Conservation (phyloP, 2,888 invertebrate genomes). For the Rutpela maculata region DNA sequence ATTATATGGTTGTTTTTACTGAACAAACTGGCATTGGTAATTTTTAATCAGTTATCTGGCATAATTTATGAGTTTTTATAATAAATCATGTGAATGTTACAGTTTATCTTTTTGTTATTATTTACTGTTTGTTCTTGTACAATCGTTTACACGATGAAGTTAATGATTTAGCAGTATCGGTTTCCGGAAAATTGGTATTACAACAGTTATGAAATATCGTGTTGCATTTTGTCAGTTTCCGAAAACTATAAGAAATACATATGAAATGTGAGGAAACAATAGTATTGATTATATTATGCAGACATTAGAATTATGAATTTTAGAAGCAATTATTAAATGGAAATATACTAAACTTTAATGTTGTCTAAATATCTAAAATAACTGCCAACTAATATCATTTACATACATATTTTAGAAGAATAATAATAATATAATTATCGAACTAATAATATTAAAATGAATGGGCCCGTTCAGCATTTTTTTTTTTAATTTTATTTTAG, state of each 20-base stretch:
- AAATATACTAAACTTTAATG: too few species aligned
- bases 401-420: too few species aligned
- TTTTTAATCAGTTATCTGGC: constrained; percentile 26
- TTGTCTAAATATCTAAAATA: too few species aligned
- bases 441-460: too few species aligned
- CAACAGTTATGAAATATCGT: background rate
- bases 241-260: background rate
- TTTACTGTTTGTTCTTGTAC: constrained; percentile 23
- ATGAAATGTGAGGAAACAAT: background rate
- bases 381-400: too few species aligned
- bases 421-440: too few species aligned
- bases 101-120: constrained; percentile 32
- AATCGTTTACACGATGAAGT: constrained; percentile 9
- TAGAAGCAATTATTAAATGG: too few species aligned
- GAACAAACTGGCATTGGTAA: background rate
- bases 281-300: background rate
- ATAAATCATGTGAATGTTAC: constrained; percentile 23
- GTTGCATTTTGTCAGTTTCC: background rate
- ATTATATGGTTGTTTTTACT: constrained; percentile 26
- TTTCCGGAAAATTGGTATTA: background rate
- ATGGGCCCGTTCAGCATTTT: too few species aligned
- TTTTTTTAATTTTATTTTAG: too few species aligned
- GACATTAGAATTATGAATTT: too few species aligned
- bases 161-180: constrained; percentile 10
- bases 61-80: constrained; percentile 27